A percentile compares a stretch with the other conserved stretches of the same genome.
Evolutionary conservation across 2,888 invertebrate genomes (phyloP).

Genomic region (Blastobasis lacticolella): DNA sequence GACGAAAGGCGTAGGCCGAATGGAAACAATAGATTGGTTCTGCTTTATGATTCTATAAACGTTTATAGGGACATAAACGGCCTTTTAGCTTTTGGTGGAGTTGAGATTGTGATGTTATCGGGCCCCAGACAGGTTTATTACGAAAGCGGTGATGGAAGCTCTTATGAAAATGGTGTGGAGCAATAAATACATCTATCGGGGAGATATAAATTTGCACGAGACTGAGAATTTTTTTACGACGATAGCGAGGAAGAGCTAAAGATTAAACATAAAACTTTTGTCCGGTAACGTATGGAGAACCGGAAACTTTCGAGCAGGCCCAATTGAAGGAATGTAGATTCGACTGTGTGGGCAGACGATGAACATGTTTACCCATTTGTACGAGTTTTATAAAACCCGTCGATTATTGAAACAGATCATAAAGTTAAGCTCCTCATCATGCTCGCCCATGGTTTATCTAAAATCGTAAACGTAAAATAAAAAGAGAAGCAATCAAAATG

Average conservation of each 20-base stretch:
- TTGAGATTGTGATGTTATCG: slow-evolving; percentile 64
- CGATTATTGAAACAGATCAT: slow-evolving; percentile 14
- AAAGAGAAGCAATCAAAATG: slow-evolving; percentile 32
- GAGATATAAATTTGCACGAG: no score
- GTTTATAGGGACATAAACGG: slow-evolving; percentile 69
- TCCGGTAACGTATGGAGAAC: no score
- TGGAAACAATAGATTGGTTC: slow-evolving; percentile 66
- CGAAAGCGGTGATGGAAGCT: slow-evolving; percentile 44
- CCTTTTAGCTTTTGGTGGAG: slow-evolving; percentile 61
- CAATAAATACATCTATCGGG: slow-evolving; percentile 23
- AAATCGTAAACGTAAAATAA: slow-evolving; percentile 37
- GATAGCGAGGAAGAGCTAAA: no score
- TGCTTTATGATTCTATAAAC: slow-evolving; percentile 72
- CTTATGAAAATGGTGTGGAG: slow-evolving; percentile 34
- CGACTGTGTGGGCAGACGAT: slow-evolving; percentile 7
- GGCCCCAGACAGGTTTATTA: slow-evolving; percentile 56
- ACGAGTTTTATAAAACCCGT: slow-evolving; percentile 6
- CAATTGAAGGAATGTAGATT: no score
- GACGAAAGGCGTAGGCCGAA: slow-evolving; percentile 57
- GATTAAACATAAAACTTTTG: no score
- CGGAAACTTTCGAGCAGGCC: no score
- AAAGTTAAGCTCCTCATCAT: slow-evolving; percentile 35
- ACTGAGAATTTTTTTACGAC: no score
- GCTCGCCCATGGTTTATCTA: slow-evolving; percentile 47
- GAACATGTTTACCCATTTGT: slow-evolving; percentile 5